Conservation (phyloP, 2,113 vertebrate species). For the Tachuris rubrigastra region DNA sequence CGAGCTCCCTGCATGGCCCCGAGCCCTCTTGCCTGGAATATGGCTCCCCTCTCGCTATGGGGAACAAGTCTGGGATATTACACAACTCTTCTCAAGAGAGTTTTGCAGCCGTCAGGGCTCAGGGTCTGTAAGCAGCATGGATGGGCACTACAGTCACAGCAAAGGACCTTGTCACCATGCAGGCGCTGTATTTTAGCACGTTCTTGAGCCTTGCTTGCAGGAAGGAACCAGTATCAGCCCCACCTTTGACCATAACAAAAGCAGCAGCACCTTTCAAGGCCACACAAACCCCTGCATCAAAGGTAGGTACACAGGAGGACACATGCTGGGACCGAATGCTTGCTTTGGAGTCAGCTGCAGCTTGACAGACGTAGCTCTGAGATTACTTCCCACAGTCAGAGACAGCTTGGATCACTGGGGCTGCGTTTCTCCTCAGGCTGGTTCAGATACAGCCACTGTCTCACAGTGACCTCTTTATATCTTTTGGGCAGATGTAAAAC, state of each 20-base stretch:
- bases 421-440: not conserved
- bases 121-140: not conserved
- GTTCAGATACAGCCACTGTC: not conserved
- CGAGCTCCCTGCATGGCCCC: rapidly evolving
- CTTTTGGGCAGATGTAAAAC: not conserved
- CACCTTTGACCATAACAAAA: rapidly evolving
- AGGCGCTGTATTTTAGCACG: rapidly evolving
- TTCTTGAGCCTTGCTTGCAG: not conserved
- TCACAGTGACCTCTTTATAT: not conserved
- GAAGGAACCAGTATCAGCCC: not conserved
- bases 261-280: not conserved
- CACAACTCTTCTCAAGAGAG: not conserved
- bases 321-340: rapidly evolving
- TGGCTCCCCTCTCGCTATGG: not conserved
- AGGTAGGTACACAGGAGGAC: not conserved
- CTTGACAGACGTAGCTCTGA: rapidly evolving
- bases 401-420: not conserved
- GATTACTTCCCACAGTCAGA: rapidly evolving
- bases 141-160: not conserved
- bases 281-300: not conserved
- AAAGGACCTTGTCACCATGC: not conserved
- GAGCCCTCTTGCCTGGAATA: not conserved
- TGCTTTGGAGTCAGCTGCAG: not conserved
- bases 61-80: not conserved
- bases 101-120: not conserved